Conservation (phyloP, 2,888 invertebrate species). For the Epirrhoe alternata region DNA sequence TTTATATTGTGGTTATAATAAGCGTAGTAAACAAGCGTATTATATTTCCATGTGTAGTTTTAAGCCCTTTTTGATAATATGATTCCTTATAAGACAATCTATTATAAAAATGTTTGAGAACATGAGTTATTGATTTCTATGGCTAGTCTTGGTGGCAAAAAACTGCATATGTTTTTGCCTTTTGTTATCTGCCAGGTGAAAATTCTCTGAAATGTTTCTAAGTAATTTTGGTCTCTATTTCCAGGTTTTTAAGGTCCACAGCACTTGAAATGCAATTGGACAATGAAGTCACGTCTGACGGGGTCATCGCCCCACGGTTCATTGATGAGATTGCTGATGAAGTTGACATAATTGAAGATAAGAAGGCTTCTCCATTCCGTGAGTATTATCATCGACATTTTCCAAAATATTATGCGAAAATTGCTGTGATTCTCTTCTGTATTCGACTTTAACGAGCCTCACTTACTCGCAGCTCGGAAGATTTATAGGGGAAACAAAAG, state of each 20-base stretch:
- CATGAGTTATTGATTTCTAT: no score
- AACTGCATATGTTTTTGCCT: no score
- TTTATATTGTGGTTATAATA: no score
- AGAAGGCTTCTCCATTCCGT: conserved; percentile 92
- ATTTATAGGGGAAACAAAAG: no score
- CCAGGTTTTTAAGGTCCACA: conserved; percentile 90
- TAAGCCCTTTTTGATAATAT: no score
- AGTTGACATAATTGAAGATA: conserved; percentile 92
- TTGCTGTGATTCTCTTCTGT: neutral
- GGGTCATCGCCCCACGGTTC: conserved; percentile 91
- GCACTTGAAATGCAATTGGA: conserved; percentile 90
- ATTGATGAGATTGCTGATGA: conserved; percentile 93
- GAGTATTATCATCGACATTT: conserved; percentile 69
- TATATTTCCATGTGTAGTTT: no score
- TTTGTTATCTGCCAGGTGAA: no score
- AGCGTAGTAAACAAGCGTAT: no score
- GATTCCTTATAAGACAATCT: no score
- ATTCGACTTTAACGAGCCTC: neutral
- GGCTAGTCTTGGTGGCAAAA: no score
- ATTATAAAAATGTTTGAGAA: no score
- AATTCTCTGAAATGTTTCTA: neutral
- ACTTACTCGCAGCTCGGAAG: no score
- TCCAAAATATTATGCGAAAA: neutral
- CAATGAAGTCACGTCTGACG: conserved; percentile 90
- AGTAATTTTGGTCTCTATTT: conserved; percentile 8